Evolutionary conservation across 2,113 vertebrate species (phyloP), one percentile per base, ranked within the genome.

Genomic region (Ia io): DNA sequence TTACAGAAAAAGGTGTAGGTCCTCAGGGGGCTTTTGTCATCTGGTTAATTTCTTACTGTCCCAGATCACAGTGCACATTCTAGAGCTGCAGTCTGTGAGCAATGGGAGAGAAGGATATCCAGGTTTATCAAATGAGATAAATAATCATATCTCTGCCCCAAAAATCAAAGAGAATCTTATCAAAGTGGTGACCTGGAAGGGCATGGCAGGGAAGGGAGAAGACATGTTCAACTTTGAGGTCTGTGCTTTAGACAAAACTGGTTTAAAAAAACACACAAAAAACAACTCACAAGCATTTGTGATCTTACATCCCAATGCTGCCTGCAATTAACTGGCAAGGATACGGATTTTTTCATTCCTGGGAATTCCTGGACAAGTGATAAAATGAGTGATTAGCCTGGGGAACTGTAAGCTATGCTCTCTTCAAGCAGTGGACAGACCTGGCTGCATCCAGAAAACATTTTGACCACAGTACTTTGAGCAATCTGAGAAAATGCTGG

Each of bases 381-480:
- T 77, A 84, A 44, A 93, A 79, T 74, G 25, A 70, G 49, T 79
- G 80, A 42, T 70, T 77, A 6, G n/a, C 35, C 20, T 61, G 20
- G 35, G 0, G 9, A 7, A 22, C 1, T 18, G 0, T 47, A 18
- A 47, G 32, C 59, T 53, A 61, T 77, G 28, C 32, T 44, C 0
- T 71, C 59, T 73, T 73, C 9, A 71, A 35, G 20, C 51, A 73
- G 14, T 30, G 8, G n/a, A 42, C 32, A 74, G 16, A 80, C 9
- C 59, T 84, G 35, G 5, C 30, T 84, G 11, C 42, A 4, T 83
- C 88, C 84, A 49, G 49, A 59, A 92, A 90, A 61, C 77, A 84
- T 67, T 92, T 93, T 73, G 44, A 84, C 17, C 8, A 3, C 1
- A 16, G 85, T 71, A 6, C 40, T 84, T 91, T n/a, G 42, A 94